Conservation (phyloP, 2,797 vertebrate species). For the Ceyx erithaca region DNA sequence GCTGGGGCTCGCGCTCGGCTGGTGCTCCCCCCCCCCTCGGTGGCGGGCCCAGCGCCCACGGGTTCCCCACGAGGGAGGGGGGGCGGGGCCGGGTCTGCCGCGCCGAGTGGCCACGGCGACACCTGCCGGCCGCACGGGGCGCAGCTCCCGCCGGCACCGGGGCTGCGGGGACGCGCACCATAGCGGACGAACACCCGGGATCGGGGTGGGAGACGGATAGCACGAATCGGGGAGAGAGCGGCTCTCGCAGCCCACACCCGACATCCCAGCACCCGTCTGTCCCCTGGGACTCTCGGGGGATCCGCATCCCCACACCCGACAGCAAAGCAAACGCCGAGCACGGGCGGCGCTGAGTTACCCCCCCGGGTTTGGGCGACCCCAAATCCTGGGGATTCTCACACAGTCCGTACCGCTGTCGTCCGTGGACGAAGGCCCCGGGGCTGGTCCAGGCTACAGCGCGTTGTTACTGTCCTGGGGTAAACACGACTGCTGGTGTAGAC, state of each 20-base stretch:
- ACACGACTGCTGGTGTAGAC: fast-evolving
- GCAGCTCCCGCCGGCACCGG: background rate
- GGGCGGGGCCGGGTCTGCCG: background rate
- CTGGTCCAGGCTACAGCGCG: fast-evolving
- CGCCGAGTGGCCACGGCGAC: conserved; percentile 8
- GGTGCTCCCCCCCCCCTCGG: no score
- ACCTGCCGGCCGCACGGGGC: background rate
- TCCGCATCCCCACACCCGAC: fast-evolving
- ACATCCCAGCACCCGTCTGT: background rate
- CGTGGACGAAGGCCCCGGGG: background rate
- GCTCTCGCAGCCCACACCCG: fast-evolving
- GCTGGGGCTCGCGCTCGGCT: no score
- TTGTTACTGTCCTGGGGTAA: background rate
- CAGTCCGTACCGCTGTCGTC: fast-evolving
- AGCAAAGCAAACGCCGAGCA: background rate
- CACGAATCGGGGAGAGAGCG: background rate
- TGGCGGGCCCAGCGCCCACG: no score
- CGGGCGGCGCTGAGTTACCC: fast-evolving
- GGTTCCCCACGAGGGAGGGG: background rate
- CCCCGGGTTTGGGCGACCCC: background rate
- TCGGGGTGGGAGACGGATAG: no score
- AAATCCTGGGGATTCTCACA: background rate
- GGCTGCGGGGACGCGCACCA: no score
- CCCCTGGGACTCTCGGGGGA: fast-evolving
- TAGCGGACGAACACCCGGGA: no score